These are phyloP conservation scores for Geotrupes spiniger DNA, from an alignment of 2,888 invertebrate genomes.

Conservation along the genomic window DNA sequence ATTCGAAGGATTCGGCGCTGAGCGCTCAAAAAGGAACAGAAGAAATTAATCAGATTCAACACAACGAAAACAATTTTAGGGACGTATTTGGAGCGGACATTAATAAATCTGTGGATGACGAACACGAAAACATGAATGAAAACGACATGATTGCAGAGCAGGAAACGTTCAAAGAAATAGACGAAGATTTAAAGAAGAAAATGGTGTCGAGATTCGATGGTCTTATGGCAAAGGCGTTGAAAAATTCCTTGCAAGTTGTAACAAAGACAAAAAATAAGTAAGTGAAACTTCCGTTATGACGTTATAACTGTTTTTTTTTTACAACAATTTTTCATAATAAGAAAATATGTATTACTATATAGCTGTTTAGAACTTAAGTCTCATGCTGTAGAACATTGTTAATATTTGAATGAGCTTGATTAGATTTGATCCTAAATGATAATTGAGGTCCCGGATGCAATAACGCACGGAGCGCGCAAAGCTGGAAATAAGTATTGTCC, in stretches of 20 bases:
- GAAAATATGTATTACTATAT: too few relatives aligned
- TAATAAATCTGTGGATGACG: constrained; percentile 7
- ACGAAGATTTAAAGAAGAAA: constrained; percentile 28
- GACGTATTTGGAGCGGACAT: constrained; percentile 2
- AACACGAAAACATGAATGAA: constrained; percentile 15
- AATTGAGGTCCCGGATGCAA: too few relatives aligned
- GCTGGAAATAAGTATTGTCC: too few relatives aligned
- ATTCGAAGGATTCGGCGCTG: constrained; percentile 14
- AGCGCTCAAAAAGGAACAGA: constrained; percentile 1
- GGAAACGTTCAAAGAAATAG: constrained; percentile 24
- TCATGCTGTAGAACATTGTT: too few relatives aligned
- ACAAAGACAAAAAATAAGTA: constrained; percentile 17
- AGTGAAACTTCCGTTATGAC: constrained; percentile 4
- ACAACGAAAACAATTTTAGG: constrained; percentile 3
- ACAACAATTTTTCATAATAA: neutral
- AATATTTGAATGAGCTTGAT: too few relatives aligned
- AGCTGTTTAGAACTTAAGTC: too few relatives aligned
- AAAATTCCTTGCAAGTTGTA: constrained; percentile 18
- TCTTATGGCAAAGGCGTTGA: constrained; percentile 31
- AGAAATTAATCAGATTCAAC: neutral
- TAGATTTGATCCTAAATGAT: too few relatives aligned
- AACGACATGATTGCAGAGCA: constrained; percentile 21
- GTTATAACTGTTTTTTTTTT: neutral
- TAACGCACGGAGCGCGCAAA: too few relatives aligned
- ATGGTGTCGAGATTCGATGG: constrained; percentile 30